phyloP scores from a whole-genome alignment of 2,113 vertebrate genomes.

The Silurus glanis region DNA sequence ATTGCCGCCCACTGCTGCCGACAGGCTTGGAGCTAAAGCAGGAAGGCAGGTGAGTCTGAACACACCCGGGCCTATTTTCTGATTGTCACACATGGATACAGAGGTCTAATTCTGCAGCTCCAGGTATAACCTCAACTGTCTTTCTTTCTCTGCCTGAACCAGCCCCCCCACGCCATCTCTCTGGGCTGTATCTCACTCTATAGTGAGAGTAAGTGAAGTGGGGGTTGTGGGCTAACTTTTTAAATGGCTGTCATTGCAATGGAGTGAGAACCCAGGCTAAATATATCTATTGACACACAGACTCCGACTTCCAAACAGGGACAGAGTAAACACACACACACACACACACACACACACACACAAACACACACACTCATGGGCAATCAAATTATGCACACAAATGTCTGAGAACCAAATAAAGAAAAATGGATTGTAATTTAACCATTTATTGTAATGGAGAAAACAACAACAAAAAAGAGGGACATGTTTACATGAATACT shows the following conservation, averaged over 20 bases:
- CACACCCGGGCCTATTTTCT: slow-evolving; percentile 34
- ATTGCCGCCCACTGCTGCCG: background rate
- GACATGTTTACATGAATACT: background rate
- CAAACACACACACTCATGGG: slow-evolving; percentile 7
- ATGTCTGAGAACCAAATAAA: background rate
- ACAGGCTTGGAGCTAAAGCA: slow-evolving; percentile 9
- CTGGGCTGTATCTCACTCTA: slow-evolving; percentile 59
- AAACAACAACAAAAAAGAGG: background rate
- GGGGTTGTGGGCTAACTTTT: slow-evolving; percentile 44
- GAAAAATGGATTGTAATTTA: background rate
- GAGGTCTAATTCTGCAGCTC: slow-evolving; percentile 36
- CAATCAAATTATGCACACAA: background rate
- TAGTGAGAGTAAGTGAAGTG: slow-evolving; percentile 65
- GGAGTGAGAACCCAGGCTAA: slow-evolving; percentile 75
- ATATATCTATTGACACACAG: slow-evolving; percentile 77
- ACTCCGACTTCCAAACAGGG: slow-evolving; percentile 65
- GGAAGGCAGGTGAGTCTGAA: slow-evolving; percentile 27
- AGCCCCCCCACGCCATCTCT: slow-evolving; percentile 17
- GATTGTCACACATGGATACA: slow-evolving; percentile 37
- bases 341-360: slow-evolving; percentile 10
- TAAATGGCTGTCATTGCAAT: slow-evolving; percentile 73
- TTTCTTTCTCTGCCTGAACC: slow-evolving; percentile 13
- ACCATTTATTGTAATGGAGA: background rate
- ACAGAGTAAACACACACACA: slow-evolving; percentile 63
- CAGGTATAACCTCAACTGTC: slow-evolving; percentile 38